Evolutionary conservation across 2,797 vertebrate species (phyloP), one percentile per base, ranked within the genome.

Genomic region (Enteromius fasciolatus): DNA sequence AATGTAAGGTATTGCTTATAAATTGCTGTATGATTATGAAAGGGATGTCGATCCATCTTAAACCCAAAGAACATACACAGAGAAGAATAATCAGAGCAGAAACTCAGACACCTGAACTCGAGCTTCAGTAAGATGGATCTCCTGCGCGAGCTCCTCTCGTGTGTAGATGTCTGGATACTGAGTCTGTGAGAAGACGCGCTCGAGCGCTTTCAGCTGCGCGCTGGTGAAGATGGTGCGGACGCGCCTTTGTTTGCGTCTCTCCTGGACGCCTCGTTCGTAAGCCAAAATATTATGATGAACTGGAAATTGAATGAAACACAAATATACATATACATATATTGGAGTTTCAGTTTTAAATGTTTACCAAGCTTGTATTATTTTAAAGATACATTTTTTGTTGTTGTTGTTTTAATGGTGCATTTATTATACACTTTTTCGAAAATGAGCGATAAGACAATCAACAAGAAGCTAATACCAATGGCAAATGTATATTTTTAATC

Each of bases 251-350:
- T 98, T 99, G 82, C 97, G 90, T 91, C 98, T 98, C 95, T 99
- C 97, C 90, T 98, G 97, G 90, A 98, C 92, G 81, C 97, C 96
- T 1, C 97, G 97, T 91, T 98, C 97, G 82, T 98, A 97, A 67
- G 97, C 97, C 92, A 99, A 98, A 85, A 99, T 96, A 89, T 98
- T 99, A 95, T 97, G 98, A 11, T 97, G 97, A 91, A 99, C 97
- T 98, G 93, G 18, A 66, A 74, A 14, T 59, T 1, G 61, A 87
- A 64, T 57, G 44, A 68, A 0, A 61, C 2, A 61, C 25, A 61
- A 12, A 61, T 0, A 61, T 3, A 61, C 25, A 63, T 3, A 28
- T 28, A 8, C 3, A 31, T 63, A 14, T 63, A 31, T 31, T 31
- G 28, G 3, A 63, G 25, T 63, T 63, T 31, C 17, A 31, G n/a